These are phyloP conservation scores for Lasioglossum villosulum DNA, from an alignment of 2,888 invertebrate species.

Conservation along the genomic window DNA sequence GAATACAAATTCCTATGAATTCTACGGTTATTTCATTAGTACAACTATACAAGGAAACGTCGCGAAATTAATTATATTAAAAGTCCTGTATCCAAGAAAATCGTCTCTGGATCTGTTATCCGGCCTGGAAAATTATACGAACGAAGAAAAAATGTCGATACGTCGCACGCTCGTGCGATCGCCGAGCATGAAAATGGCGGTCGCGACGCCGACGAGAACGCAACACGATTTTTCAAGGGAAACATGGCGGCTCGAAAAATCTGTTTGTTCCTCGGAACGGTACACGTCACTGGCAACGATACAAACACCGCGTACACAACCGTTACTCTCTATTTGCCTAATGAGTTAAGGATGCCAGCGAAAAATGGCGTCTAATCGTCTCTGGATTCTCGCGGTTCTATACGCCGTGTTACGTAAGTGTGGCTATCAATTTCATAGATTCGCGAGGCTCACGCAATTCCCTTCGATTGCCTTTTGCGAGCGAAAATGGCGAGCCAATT, in stretches of 20 bases:
- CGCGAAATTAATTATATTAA: background rate
- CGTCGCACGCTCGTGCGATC: background rate
- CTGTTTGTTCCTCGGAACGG: conserved; percentile 32
- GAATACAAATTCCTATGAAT: background rate
- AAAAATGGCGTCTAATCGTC: conserved; percentile 60
- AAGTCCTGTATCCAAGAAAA: background rate
- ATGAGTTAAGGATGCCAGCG: conserved; percentile 49
- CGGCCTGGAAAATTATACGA: background rate
- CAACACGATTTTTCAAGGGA: conserved; percentile 27
- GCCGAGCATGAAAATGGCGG: background rate
- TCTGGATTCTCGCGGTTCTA: conserved; percentile 42
- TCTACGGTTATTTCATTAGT: background rate
- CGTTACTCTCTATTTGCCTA: conserved; percentile 46
- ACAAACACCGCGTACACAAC: conserved; percentile 2
- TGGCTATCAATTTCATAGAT: conserved; percentile 52
- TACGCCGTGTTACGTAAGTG: conserved; percentile 51
- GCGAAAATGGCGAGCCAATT: conserved; percentile 6
- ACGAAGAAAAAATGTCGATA: background rate
- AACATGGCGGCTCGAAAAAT: conserved; percentile 51
- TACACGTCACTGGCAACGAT: conserved; percentile 24
- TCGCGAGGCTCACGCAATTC: conserved; percentile 29
- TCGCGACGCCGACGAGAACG: background rate
- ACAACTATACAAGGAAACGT: background rate
- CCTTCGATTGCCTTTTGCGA: background rate
- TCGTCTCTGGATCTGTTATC: background rate